Conservation (phyloP, 2,888 invertebrate species). For the Acanthoscelides obtectus region DNA sequence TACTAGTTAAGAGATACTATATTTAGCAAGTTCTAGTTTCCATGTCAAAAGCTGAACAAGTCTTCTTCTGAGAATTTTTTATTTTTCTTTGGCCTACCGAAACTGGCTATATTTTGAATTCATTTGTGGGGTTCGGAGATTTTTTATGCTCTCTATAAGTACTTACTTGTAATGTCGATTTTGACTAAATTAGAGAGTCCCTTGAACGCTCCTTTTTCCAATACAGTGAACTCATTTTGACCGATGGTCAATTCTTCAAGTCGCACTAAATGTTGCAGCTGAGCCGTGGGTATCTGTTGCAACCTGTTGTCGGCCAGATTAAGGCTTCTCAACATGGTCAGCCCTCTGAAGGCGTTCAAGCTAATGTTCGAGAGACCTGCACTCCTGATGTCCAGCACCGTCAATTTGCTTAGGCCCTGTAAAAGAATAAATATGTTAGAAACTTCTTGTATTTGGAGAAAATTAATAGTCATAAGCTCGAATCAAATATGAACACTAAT, state of each 20-base stretch:
- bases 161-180: slow-evolving; percentile 60
- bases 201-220: slow-evolving; percentile 71
- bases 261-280: slow-evolving; percentile 64
- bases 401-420: slow-evolving; percentile 65
- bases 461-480: too few relatives aligned
- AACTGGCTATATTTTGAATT: too few relatives aligned
- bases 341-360: slow-evolving; percentile 68
- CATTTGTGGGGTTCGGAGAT: too few relatives aligned
- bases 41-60: too few relatives aligned
- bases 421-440: neutral
- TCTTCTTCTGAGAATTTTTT: too few relatives aligned
- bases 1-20: too few relatives aligned
- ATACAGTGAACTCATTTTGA: slow-evolving; percentile 70
- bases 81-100: too few relatives aligned
- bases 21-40: too few relatives aligned
- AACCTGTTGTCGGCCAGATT: slow-evolving; percentile 79
- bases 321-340: slow-evolving; percentile 69
- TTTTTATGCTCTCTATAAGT: neutral
- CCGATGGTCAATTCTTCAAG: slow-evolving; percentile 78
- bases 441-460: too few relatives aligned
- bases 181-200: slow-evolving; percentile 72
- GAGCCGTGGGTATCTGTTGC: slow-evolving; percentile 68
- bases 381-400: slow-evolving; percentile 73
- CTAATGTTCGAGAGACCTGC: slow-evolving; percentile 78
- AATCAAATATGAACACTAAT: too few relatives aligned